Conservation (phyloP, 2,113 vertebrate genomes). For the Solea solea region DNA sequence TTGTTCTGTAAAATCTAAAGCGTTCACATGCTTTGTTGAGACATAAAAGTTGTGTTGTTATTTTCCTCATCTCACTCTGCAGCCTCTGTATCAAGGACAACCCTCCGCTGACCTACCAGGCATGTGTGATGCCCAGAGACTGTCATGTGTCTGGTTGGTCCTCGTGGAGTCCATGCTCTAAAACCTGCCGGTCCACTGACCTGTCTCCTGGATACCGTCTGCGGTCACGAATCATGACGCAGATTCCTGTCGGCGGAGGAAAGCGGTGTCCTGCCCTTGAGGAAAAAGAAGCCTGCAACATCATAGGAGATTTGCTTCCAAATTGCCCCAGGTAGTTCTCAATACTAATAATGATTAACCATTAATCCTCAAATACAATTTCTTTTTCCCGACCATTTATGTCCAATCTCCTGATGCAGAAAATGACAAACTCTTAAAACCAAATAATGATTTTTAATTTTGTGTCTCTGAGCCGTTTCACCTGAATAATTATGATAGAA, state of each 20-base stretch:
- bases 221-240: slow-evolving; percentile 82
- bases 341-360: not conserved
- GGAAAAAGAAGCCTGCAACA: slow-evolving; percentile 89
- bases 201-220: slow-evolving; percentile 85
- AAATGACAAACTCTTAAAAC: slow-evolving; percentile 19
- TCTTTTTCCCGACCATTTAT: not conserved
- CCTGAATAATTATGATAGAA: slow-evolving; percentile 31
- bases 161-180: slow-evolving; percentile 89
- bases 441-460: slow-evolving; percentile 40
- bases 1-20: not conserved
- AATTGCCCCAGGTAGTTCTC: slow-evolving; percentile 90
- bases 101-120: slow-evolving; percentile 83
- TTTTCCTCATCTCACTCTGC: slow-evolving; percentile 21
- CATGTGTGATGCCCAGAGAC: slow-evolving; percentile 89
- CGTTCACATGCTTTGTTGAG: not conserved
- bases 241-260: slow-evolving; percentile 81
- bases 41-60: not conserved
- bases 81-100: slow-evolving; percentile 88
- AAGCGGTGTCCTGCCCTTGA: slow-evolving; percentile 85
- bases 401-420: slow-evolving; percentile 7
- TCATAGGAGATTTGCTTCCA: slow-evolving; percentile 82
- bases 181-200: slow-evolving; percentile 84
- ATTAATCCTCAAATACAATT: slow-evolving; percentile 1
- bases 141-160: slow-evolving; percentile 89
- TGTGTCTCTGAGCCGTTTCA: slow-evolving; percentile 21